Base-by-base conservation (phyloP, 2,888 invertebrate genomes). In the Bombylius discolor region DNA sequence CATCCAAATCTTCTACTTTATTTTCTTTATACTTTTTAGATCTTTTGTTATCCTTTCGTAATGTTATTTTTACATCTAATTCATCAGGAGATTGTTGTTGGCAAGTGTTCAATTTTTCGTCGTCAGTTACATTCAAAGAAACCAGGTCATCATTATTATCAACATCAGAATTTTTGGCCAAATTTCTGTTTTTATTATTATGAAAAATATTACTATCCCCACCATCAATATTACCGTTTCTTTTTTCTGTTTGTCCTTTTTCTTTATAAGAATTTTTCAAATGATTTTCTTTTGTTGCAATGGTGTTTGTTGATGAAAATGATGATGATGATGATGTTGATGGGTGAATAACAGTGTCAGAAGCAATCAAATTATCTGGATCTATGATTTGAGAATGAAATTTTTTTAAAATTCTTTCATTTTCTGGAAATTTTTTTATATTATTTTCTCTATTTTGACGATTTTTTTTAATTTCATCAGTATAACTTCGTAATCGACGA, bases 351-450 rank as follows among this genome's bases (percentile, higher is more conserved):
- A 36, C 8, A 36, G 5, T 31, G 33, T 12, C 1, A 47, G 47
- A 36, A 14, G n/a, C 5, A 8, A 13, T 58, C 63, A 46, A 60
- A 42, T 52, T 59, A 61, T 49, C 70, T 70, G 57, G 69, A 70
- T 48, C 65, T 71, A n/a, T 69, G 23, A 12, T 36, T 51, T 57
- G 55, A 51, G 57, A 60, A 49, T 57, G 45, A 39, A 61, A 60
- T 49, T 49, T 56, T 47, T 57, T 47, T 55, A 62, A 55, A 45
- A 62, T 71, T 63, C 67, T 68, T 47, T 71, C 70, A 4, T 67
- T 70, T 59, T 70, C 69, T 0, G 72, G 71, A 50, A 73, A 72
- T 54, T 63, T 66, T 33, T 62, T 61, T 49, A 69, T 56, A 8
- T 64, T 66, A 12, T 68, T 65, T 50, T 66, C 64, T 7, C 68